phyloP scores from a whole-genome alignment of 2,113 vertebrate genomes.

The Rissa tridactyla region DNA sequence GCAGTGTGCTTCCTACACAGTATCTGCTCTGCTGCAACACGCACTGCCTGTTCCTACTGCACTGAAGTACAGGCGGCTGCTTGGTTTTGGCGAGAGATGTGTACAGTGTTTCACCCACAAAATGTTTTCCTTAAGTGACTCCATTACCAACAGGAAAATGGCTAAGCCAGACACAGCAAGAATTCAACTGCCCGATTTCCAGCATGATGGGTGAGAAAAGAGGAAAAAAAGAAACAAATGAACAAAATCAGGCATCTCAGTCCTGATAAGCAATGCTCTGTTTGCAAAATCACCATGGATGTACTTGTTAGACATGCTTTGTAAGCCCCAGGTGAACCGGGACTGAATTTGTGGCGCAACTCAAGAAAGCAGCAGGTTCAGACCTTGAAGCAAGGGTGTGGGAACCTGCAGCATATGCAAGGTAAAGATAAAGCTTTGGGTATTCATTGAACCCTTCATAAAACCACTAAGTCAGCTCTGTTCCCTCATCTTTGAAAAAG shows the following conservation, averaged over 20 bases:
- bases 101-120: background rate
- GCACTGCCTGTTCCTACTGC: background rate
- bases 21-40: background rate
- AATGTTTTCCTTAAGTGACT: background rate
- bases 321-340: background rate
- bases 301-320: background rate
- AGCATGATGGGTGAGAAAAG: background rate
- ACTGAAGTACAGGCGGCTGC: background rate
- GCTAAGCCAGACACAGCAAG: background rate
- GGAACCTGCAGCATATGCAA: background rate
- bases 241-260: background rate
- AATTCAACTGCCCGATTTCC: background rate
- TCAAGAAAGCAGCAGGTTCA: constrained; percentile 3
- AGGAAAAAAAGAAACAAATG: background rate
- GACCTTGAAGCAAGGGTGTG: background rate
- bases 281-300: background rate
- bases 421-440: background rate
- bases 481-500: background rate
- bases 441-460: background rate
- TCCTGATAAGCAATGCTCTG: background rate
- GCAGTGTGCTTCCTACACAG: background rate
- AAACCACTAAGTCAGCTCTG: background rate
- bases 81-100: background rate
- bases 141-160: background rate
- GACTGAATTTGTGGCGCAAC: background rate